Base-by-base conservation (phyloP, 2,888 invertebrate genomes). In the Mamestra brassicae region DNA sequence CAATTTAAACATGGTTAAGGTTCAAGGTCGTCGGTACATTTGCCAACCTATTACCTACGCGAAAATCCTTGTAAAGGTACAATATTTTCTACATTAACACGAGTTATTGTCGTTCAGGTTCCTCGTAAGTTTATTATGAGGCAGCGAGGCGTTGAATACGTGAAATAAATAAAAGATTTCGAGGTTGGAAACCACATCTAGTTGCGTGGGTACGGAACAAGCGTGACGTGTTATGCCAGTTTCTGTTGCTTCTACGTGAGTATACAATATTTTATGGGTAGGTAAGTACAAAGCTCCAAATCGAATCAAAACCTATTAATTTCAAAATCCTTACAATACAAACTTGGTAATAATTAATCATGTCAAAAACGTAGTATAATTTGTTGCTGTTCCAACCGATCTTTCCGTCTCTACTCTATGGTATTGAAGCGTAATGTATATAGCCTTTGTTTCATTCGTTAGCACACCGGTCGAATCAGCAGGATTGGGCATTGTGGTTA, bases 371-470 rank as follows among this genome's bases (percentile, higher is more conserved):
- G 13, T 64, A 47, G 50, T 26, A 17, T 70, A 76, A 84, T 80
- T 80, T 55, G 67, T 69, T n/a, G 66, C 47, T 67, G 45, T 54
- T 64, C 10, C 38, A 38, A 76, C 13, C 38, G 55, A 76, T 68
- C 50, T 62, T 66, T 70, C 26, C 17, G 38, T 26, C 26, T 69
- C 50, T 75, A 26, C 26, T 69, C 50, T 75, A 69, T 47, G 67
- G 55, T 57, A 76, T 63, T 73, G 42, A 58, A 66, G 65, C 63
- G 62, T 69, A 71, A 83, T 63, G 62, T 71, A 62, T 71, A 62
- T 42, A 54, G 69, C 69, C 69, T 83, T 89, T 88, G 84, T 82
- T 81, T 81, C 76, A 82, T 83, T 85, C 81, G 74, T 85, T 87
- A 87, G 80, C 72, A 72, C 50, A n/a, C 63, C 68, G 63, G 77